A percentile compares a stretch with the other conserved stretches of the same genome.
phyloP scores from a whole-genome alignment of 2,888 invertebrate genomes.

The Dynastes hyllus region DNA sequence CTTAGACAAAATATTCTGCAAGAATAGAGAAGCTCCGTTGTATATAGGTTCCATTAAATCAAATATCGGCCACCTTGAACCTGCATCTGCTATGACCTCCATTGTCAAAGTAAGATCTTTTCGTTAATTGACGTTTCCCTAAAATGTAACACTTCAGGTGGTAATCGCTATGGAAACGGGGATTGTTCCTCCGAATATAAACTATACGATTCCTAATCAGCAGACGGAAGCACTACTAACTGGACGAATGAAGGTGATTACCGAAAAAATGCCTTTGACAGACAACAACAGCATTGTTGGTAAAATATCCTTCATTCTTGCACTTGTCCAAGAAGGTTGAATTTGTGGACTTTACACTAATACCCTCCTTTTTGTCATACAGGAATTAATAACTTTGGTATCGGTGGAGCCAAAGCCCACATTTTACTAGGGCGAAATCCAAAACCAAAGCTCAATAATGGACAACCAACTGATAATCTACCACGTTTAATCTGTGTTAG shows the following conservation, averaged over 20 bases:
- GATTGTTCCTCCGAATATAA: conserved; percentile 88
- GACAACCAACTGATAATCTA: conserved; percentile 77
- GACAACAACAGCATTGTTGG: conserved; percentile 82
- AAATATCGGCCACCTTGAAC: conserved; percentile 95
- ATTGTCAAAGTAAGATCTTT: conserved; percentile 79
- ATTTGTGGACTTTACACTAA: no score
- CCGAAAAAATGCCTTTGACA: conserved; percentile 79
- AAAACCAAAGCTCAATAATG: conserved; percentile 77
- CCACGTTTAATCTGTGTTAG: conserved; percentile 84
- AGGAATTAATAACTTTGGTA: conserved; percentile 89
- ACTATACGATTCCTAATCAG: conserved; percentile 74
- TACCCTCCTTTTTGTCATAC: no score
- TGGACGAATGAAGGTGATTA: conserved; percentile 81
- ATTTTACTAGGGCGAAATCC: conserved; percentile 76
- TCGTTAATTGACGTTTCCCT: not conserved
- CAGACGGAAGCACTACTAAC: conserved; percentile 77
- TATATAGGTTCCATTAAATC: conserved; percentile 94
- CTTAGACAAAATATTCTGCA: conserved; percentile 86
- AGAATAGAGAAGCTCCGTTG: conserved; percentile 82
- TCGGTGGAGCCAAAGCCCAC: conserved; percentile 91
- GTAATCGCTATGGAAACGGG: conserved; percentile 83
- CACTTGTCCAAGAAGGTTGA: no score
- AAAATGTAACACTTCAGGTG: conserved; percentile 65
- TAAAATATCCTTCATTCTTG: not conserved
- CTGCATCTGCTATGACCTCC: conserved; percentile 87